phyloP scores from a whole-genome alignment of 30 jellyfish, hydroid and myxozoan genomes.

The Nemopilema nomurai region DNA sequence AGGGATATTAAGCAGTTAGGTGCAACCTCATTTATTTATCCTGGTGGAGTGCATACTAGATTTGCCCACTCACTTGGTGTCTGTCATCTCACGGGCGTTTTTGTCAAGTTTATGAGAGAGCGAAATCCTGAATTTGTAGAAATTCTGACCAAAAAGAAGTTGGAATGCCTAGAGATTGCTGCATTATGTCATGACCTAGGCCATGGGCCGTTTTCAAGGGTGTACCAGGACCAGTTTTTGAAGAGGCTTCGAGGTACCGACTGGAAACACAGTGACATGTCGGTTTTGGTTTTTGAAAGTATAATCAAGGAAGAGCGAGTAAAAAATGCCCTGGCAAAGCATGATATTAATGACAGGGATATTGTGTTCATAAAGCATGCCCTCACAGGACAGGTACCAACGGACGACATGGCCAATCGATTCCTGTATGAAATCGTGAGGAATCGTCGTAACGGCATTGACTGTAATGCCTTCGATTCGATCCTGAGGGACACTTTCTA shows the following conservation, averaged over 20 bases:
- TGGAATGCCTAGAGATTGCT: slow-evolving; percentile 35
- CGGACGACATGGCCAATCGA: slow-evolving; percentile 2
- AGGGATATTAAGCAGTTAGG: slow-evolving; percentile 67
- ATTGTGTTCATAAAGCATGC: slow-evolving; percentile 44
- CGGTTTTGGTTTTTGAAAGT: slow-evolving; percentile 35
- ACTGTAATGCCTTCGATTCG: slow-evolving; percentile 50
- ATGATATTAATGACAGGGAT: slow-evolving; percentile 17
- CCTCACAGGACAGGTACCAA: slow-evolving; percentile 36
- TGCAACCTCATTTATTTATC: slow-evolving; percentile 40
- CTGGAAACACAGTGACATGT: slow-evolving; percentile 52
- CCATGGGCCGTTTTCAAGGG: slow-evolving; percentile 73
- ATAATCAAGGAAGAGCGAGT: slow-evolving; percentile 9
- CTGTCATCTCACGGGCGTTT: slow-evolving; percentile 26
- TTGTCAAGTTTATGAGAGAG: slow-evolving; percentile 43
- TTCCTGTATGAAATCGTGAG: slow-evolving; percentile 58
- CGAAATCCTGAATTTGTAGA: slow-evolving; percentile 3
- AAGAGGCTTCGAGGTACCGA: slow-evolving; percentile 16
- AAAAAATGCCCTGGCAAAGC: background rate
- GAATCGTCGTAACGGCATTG: slow-evolving; percentile 58
- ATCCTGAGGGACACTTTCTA: slow-evolving; percentile 48
- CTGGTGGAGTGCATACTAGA: slow-evolving; percentile 65
- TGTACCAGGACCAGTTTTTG: slow-evolving; percentile 37
- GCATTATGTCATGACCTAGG: slow-evolving; percentile 72
- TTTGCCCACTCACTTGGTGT: slow-evolving; percentile 71
- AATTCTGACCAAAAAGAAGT: background rate